Percentiles rank a stretch among this genome's conserved stretches.
These are phyloP conservation scores for Otus sunia DNA, from an alignment of 2,113 vertebrate species.

Conservation along the genomic window DNA sequence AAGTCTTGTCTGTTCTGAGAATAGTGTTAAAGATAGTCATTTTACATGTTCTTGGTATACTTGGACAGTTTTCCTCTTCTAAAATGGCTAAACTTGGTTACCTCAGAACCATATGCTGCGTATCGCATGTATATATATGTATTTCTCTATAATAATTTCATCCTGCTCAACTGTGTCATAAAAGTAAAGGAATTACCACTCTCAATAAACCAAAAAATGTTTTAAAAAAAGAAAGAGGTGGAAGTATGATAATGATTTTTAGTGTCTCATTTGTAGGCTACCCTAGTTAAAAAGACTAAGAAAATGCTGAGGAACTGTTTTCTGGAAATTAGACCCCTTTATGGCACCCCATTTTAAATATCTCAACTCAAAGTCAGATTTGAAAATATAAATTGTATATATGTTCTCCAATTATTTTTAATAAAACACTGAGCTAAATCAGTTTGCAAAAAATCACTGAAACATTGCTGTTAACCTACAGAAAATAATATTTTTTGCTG, in stretches of 20 bases:
- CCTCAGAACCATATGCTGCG: not conserved
- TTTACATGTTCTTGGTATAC: not conserved
- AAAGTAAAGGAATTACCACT: not conserved
- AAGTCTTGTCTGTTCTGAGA: not conserved
- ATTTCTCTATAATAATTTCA: not conserved
- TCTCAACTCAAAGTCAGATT: not conserved
- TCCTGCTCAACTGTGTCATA: not conserved
- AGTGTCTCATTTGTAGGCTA: not conserved
- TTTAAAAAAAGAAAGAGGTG: not conserved
- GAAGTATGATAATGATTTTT: not conserved
- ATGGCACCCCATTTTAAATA: not conserved
- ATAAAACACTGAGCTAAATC: not conserved
- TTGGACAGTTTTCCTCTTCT: not conserved
- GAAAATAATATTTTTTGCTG: not conserved
- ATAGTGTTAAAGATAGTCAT: not conserved
- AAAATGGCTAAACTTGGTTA: not conserved
- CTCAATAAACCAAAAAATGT: not conserved
- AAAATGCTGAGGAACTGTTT: not conserved
- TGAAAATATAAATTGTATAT: not conserved
- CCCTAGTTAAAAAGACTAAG: not conserved
- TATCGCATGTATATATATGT: not conserved
- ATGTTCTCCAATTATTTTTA: not conserved
- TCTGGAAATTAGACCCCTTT: not conserved
- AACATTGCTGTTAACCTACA: not conserved
- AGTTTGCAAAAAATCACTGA: not conserved